Evolutionary conservation across 2,888 invertebrate genomes (phyloP), one percentile per base, ranked within the genome.

Genomic region (Pantelozetes paolii): DNA sequence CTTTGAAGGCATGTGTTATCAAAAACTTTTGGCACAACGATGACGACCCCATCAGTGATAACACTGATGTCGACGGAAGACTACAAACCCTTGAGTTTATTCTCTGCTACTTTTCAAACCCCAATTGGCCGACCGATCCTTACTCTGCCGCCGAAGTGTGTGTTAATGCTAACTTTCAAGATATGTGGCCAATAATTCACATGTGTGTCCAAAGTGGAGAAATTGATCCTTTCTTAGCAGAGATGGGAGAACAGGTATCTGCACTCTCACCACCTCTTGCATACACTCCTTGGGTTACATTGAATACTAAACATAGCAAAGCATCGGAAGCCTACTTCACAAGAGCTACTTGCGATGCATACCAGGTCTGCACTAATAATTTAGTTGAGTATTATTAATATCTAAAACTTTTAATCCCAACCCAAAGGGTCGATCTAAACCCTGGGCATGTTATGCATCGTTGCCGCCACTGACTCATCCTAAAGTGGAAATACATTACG

Each of bases 281-380:
- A 18, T 73, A 73, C 48, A 54, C 67, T 42, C 73, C 73, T n/a
- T 73, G 73, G 73, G 57, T 73, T 9, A 73, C 69, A 3, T 15
- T 73, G 1, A 45, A 73, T 3, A 36, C 32, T 1, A 32, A 67
- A 28, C 73, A 73, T 45, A 62, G 42, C 13, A 45, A 67, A 36
- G 59, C 40, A 1, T 20, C 59, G 8, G 73, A 73, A 59, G 8
- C 23, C 9, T 50, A 73, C 36, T 36, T 73, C 36, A 50, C 42
- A 2, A 48, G 67, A 62, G 32, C 73, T 23, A 18, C 69, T 73
- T 73, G 73, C 28, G 73, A 73, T 36, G 18, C 73, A 30, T 73
- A 69, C 42, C 15, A 20, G 5, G 73, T 73, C 48, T 28, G 45
- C 20, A n/a, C 3, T 18, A 9, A 71, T 67, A 20, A 23, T 45